Evolutionary conservation across 2,113 vertebrate genomes (phyloP).

Genomic region (Atlantisia rogersi): DNA sequence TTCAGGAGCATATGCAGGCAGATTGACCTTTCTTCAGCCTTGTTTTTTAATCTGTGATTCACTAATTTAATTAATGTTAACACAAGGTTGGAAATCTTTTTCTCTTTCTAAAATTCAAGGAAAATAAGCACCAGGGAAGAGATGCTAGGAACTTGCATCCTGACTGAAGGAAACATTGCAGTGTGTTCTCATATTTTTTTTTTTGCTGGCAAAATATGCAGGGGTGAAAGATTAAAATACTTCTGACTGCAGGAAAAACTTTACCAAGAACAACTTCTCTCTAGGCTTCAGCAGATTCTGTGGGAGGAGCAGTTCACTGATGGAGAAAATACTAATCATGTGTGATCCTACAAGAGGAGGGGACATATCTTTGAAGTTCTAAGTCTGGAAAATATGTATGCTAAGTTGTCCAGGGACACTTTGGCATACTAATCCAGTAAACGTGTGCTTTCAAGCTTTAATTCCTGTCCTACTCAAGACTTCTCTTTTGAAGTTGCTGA

Average conservation of each 20-base stretch:
- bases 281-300: neutral
- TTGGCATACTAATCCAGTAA: neutral
- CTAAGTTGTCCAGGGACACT: neutral
- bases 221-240: neutral
- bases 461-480: neutral
- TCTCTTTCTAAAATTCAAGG: neutral
- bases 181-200: accelerated
- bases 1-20: neutral
- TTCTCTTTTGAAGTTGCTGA: neutral
- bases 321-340: neutral
- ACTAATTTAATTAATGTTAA: neutral
- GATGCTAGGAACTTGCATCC: neutral
- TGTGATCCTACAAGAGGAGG: neutral
- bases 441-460: neutral
- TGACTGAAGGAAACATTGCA: accelerated
- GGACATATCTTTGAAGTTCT: neutral
- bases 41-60: neutral
- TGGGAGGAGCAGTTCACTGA: neutral
- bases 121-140: neutral
- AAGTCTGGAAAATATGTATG: neutral
- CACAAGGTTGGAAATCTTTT: neutral
- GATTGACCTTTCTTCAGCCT: neutral
- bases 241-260: neutral
- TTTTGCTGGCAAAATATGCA: neutral
- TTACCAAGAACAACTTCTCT: neutral